These are phyloP conservation scores for Ciconia boyciana DNA, from an alignment of 2,113 vertebrate species.

Conservation along the genomic window DNA sequence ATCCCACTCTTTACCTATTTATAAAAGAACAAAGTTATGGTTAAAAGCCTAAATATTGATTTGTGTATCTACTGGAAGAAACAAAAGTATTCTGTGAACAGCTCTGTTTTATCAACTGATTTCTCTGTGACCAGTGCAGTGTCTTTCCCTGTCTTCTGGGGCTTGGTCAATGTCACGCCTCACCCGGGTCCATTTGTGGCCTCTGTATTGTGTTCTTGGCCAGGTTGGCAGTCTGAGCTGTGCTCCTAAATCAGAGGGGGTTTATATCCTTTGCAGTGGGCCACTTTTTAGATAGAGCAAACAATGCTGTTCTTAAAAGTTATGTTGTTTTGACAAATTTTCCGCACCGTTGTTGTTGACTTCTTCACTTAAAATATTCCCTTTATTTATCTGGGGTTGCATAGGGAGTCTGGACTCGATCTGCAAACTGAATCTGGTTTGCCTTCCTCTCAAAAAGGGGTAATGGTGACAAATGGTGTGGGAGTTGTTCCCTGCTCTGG, in stretches of 20 bases:
- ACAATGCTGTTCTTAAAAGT: neutral
- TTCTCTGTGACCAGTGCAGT: neutral
- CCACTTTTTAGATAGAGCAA: neutral
- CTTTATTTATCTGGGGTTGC: neutral
- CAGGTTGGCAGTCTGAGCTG: neutral
- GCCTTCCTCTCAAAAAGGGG: neutral
- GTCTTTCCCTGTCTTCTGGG: neutral
- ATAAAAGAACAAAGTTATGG: neutral
- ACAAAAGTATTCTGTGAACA: neutral
- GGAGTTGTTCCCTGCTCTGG: neutral
- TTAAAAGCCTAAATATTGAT: neutral
- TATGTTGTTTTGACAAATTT: neutral
- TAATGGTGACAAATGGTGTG: neutral
- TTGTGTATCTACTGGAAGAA: neutral
- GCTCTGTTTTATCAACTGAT: neutral
- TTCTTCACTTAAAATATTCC: neutral
- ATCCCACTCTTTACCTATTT: neutral
- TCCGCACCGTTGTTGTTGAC: fast-evolving
- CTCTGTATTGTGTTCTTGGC: neutral
- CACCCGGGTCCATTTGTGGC: neutral
- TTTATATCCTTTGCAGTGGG: neutral
- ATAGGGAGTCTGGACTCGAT: neutral
- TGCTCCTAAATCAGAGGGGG: neutral
- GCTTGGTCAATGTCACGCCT: neutral
- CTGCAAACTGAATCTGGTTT: neutral